These are phyloP conservation scores for Eupeodes latifasciatus DNA, from an alignment of 2,888 invertebrate genomes.

Conservation along the genomic window DNA sequence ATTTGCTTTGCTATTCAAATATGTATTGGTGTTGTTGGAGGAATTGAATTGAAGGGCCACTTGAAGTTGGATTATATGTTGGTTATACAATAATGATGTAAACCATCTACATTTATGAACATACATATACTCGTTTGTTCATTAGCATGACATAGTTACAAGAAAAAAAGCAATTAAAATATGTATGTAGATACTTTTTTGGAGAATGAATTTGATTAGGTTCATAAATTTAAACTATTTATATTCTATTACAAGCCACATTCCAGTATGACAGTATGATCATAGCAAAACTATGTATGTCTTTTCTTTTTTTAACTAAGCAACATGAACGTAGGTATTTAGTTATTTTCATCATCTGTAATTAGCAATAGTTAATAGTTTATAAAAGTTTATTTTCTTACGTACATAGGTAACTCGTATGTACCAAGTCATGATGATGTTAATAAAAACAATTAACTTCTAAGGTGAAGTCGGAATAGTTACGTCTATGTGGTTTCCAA, in stretches of 20 bases:
- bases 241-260: background rate
- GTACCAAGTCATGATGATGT: no score
- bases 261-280: background rate
- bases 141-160: background rate
- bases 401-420: no score
- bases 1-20: constrained; percentile 26
- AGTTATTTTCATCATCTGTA: no score
- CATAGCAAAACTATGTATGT: background rate
- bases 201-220: background rate
- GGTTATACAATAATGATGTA: background rate
- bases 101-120: background rate
- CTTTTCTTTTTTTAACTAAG: no score
- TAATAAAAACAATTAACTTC: no score
- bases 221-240: background rate
- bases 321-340: no score
- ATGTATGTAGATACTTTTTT: no score
- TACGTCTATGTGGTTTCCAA: no score
- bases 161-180: background rate
- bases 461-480: no score
- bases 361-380: no score
- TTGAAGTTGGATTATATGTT: background rate
- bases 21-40: background rate
- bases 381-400: no score
- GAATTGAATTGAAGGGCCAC: constrained; percentile 1
- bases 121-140: background rate